Evolutionary conservation across 2,797 vertebrate species (phyloP).

Genomic region (Scyliorhinus canicula): DNA sequence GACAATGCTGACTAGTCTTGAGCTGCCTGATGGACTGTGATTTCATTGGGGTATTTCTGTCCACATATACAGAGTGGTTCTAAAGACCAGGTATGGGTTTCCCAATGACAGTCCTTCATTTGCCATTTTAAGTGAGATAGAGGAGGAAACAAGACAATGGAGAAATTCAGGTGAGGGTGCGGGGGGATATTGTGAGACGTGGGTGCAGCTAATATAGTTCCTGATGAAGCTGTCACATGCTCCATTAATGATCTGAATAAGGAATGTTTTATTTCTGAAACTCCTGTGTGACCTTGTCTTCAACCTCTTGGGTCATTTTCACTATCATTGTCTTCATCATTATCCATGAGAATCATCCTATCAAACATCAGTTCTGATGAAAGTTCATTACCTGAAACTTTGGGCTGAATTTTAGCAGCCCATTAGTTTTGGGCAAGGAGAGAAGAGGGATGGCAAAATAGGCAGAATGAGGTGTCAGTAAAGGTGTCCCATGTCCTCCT

Average conservation of each 20-base stretch:
- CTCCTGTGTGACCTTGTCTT: neutral
- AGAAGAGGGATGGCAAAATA: too few relatives aligned
- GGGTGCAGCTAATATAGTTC: too few relatives aligned
- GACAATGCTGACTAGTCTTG: neutral
- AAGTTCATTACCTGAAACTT: too few relatives aligned
- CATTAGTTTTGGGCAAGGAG: too few relatives aligned
- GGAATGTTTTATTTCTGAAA: neutral
- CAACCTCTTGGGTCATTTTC: neutral
- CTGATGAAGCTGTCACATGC: too few relatives aligned
- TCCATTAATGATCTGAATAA: too few relatives aligned
- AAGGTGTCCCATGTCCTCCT: too few relatives aligned
- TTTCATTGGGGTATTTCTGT: neutral
- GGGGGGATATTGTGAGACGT: too few relatives aligned
- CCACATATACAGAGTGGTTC: neutral
- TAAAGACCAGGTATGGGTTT: neutral
- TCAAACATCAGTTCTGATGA: neutral
- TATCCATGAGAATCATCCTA: neutral
- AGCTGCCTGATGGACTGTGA: neutral
- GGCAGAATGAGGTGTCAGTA: too few relatives aligned
- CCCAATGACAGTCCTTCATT: neutral
- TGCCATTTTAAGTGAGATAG: neutral
- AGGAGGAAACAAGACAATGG: neutral
- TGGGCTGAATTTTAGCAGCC: too few relatives aligned
- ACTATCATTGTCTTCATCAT: neutral
- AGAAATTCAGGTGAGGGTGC: neutral